Evolutionary conservation across 1,140 invertebrate genomes (phyloP).

Genomic region (Apis laboriosa): DNA sequence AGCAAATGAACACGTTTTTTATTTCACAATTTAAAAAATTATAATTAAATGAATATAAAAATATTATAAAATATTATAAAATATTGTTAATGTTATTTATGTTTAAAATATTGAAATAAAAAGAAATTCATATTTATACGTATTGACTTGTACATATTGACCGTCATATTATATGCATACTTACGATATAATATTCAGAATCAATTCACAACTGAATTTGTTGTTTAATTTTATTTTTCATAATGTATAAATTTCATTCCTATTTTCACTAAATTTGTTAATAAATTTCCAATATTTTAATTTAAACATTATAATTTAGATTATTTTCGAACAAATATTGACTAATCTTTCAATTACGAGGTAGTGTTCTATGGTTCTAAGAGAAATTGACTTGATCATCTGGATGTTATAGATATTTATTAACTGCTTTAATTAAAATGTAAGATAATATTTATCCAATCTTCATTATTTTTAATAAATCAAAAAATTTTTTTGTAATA

Average conservation of each 20-base stretch:
- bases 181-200: background rate
- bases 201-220: slow-evolving; percentile 27
- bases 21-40: no score
- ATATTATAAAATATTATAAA: no score
- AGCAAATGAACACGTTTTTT: no score
- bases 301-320: background rate
- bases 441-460: background rate
- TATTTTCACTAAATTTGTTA: background rate
- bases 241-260: background rate
- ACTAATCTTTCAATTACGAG: background rate
- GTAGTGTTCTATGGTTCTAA: background rate
- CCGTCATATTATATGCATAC: background rate
- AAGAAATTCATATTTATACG: background rate
- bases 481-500: background rate
- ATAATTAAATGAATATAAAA: no score
- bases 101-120: no score
- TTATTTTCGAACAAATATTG: slow-evolving; percentile 1
- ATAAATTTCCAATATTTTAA: background rate
- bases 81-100: no score
- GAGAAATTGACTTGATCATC: background rate
- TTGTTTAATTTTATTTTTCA: background rate
- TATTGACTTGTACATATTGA: background rate
- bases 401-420: background rate
- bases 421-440: background rate
- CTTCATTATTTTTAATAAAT: background rate